Evolutionary conservation across 1,140 invertebrate genomes (phyloP).

Genomic region (Acromyrmex charruanus): DNA sequence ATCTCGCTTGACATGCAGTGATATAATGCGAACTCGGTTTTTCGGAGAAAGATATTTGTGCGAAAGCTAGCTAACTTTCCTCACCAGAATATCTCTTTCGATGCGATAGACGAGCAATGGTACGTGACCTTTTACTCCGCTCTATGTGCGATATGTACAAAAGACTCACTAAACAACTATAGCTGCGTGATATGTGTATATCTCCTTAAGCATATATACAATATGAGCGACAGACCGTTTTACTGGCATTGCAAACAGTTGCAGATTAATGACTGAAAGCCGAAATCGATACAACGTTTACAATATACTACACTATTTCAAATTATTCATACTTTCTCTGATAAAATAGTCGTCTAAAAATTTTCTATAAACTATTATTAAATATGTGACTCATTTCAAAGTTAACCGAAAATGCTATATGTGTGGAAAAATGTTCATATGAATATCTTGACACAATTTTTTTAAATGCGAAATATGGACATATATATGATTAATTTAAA

Average conservation of each 20-base stretch:
- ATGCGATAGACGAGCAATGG: conserved; percentile 47
- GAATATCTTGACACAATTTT: neutral
- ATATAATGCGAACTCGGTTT: conserved; percentile 58
- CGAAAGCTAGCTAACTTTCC: conserved; percentile 53
- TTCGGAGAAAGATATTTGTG: conserved; percentile 55
- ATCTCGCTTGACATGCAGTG: conserved; percentile 62
- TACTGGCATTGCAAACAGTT: conserved; percentile 47
- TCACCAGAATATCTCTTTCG: conserved; percentile 51
- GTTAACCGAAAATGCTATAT: conserved; percentile 10
- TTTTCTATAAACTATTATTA: conserved; percentile 18
- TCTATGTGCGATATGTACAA: conserved; percentile 45
- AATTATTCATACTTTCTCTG: conserved; percentile 8
- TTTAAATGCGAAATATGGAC: neutral
- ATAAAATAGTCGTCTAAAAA: conserved; percentile 16
- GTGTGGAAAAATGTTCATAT: neutral
- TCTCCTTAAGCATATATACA: conserved; percentile 36
- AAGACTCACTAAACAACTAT: conserved; percentile 49
- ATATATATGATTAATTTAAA: neutral
- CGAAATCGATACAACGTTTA: conserved; percentile 48
- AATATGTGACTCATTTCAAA: neutral
- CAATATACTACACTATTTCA: conserved; percentile 11
- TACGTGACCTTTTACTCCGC: conserved; percentile 39
- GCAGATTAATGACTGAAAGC: conserved; percentile 60
- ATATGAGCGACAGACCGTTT: conserved; percentile 34
- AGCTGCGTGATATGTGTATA: conserved; percentile 36